Evolutionary conservation across 2,797 vertebrate species (phyloP).

Genomic region (Semotilus atromaculatus): DNA sequence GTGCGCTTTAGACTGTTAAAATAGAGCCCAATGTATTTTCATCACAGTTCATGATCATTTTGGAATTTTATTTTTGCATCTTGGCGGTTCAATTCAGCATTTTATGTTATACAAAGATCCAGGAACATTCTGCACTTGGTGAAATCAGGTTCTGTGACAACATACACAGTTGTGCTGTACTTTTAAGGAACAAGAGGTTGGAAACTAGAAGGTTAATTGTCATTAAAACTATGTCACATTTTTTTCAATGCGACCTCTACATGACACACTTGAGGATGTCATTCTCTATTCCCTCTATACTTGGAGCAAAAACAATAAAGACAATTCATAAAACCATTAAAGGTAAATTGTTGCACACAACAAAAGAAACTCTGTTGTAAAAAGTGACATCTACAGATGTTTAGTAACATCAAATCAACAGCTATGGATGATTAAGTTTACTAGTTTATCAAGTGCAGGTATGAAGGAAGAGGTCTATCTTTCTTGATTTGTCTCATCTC

Average conservation of each 20-base stretch:
- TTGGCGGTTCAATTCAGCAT: too few species aligned
- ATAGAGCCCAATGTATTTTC: too few species aligned
- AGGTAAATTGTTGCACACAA: background rate
- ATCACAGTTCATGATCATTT: too few species aligned
- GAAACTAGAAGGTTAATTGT: background rate
- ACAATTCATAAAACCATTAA: background rate
- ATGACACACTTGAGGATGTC: background rate
- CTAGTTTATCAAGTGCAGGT: too few species aligned
- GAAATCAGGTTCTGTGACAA: too few species aligned
- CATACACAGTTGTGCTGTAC: too few species aligned
- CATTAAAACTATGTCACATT: too few species aligned
- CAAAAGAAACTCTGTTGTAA: background rate
- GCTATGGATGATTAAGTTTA: too few species aligned
- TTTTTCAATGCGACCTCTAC: background rate
- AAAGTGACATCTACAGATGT: background rate
- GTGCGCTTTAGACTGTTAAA: too few species aligned
- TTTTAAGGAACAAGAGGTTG: background rate
- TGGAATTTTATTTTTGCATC: too few species aligned
- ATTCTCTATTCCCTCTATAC: background rate
- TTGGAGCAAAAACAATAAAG: background rate
- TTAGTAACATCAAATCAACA: background rate
- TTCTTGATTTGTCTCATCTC: slow-evolving; percentile 12
- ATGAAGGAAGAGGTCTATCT: background rate
- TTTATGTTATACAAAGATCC: too few species aligned
- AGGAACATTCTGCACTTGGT: too few species aligned